Conservation (phyloP, 1,140 invertebrate species). For the Zaprionus ornatus region DNA sequence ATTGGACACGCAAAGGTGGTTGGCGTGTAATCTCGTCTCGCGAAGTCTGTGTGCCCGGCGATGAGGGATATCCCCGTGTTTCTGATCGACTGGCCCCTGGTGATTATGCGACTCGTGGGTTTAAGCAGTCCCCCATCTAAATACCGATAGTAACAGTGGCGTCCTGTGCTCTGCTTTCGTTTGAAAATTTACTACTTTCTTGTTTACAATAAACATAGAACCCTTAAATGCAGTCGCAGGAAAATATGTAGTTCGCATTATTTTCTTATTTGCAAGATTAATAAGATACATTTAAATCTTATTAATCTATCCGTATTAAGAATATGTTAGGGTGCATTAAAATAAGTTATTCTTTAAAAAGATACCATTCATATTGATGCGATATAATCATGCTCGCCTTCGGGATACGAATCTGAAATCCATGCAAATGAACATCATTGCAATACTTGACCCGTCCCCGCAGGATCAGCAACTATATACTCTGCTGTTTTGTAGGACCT, state of each 20-base stretch:
- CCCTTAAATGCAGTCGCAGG: constrained; percentile 32
- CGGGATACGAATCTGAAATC: too few relatives aligned
- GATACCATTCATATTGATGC: too few relatives aligned
- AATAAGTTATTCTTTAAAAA: too few relatives aligned
- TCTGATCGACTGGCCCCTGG: constrained; percentile 85
- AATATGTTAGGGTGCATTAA: too few relatives aligned
- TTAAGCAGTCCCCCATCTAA: constrained; percentile 85
- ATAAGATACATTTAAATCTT: too few relatives aligned
- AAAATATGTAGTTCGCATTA: not conserved
- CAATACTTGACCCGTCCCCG: too few relatives aligned
- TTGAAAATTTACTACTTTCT: constrained; percentile 46
- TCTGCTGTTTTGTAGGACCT: too few relatives aligned
- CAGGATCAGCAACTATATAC: too few relatives aligned
- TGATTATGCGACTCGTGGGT: constrained; percentile 89
- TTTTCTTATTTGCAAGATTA: too few relatives aligned
- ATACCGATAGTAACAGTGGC: not conserved
- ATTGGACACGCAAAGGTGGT: constrained; percentile 89
- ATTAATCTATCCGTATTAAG: too few relatives aligned
- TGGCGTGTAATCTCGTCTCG: constrained; percentile 86
- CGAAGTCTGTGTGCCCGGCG: constrained; percentile 86
- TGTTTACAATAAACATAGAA: constrained; percentile 70
- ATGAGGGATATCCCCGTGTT: constrained; percentile 87
- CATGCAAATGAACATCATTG: too few relatives aligned
- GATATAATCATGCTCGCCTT: too few relatives aligned
- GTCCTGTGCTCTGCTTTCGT: constrained; percentile 46